Evolutionary conservation across 2,888 invertebrate genomes (phyloP).

Genomic region (Subacronicta megacephala): DNA sequence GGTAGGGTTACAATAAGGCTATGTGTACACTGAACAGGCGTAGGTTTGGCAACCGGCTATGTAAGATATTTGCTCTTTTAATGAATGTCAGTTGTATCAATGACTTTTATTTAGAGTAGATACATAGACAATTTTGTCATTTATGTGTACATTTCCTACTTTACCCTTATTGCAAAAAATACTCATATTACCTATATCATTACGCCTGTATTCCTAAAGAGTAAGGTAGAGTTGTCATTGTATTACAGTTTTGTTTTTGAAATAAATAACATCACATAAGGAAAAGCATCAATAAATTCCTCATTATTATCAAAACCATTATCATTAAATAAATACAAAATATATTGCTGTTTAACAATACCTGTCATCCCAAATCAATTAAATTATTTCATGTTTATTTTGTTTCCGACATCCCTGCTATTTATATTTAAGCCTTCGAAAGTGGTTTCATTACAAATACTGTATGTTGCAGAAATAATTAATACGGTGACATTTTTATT

Average conservation of each 20-base stretch:
- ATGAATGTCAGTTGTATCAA: slow-evolving; percentile 4
- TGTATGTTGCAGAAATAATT: not conserved
- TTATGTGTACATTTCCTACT: too few relatives aligned
- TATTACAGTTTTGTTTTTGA: too few relatives aligned
- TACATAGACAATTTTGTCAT: too few relatives aligned
- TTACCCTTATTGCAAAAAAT: too few relatives aligned
- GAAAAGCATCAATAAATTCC: slow-evolving; percentile 3
- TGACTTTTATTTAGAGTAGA: not conserved
- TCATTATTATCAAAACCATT: not conserved
- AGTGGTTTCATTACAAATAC: not conserved
- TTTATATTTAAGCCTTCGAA: slow-evolving; percentile 8
- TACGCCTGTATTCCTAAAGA: too few relatives aligned
- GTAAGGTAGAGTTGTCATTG: too few relatives aligned
- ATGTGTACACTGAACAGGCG: slow-evolving; percentile 4
- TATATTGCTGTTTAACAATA: slow-evolving; percentile 22
- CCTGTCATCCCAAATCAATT: slow-evolving; percentile 15
- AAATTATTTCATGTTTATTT: slow-evolving; percentile 22
- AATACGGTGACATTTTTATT: not conserved
- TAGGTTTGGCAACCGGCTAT: slow-evolving; percentile 10
- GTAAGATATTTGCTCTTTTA: slow-evolving; percentile 23
- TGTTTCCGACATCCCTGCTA: not conserved
- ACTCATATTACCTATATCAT: too few relatives aligned
- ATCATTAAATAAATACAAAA: too few relatives aligned
- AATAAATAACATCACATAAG: too few relatives aligned
- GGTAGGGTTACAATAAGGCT: slow-evolving; percentile 32